Conservation (phyloP, 1,140 invertebrate species). For the Lerema accius region DNA sequence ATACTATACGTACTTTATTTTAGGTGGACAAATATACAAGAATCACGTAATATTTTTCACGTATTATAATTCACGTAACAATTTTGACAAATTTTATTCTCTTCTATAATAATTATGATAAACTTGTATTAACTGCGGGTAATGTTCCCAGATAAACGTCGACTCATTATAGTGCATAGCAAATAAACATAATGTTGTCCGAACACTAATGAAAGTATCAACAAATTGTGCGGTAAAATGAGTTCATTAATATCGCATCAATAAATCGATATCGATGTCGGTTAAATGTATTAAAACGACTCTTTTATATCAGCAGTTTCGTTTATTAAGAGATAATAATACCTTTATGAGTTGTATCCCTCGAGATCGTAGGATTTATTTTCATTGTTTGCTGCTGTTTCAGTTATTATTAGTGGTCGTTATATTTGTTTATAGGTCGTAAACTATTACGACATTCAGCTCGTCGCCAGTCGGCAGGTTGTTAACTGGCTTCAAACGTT, state of each 20-base stretch:
- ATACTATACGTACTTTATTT: too few relatives aligned
- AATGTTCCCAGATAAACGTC: conserved; percentile 9
- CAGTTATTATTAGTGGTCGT: conserved; percentile 80
- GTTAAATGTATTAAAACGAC: conserved; percentile 71
- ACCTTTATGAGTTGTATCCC: conserved; percentile 76
- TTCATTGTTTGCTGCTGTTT: conserved; percentile 77
- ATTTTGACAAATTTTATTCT: too few relatives aligned
- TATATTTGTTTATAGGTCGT: conserved; percentile 79
- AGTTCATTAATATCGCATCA: conserved; percentile 61
- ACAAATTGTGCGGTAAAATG: conserved; percentile 50
- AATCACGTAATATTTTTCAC: too few relatives aligned
- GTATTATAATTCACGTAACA: too few relatives aligned
- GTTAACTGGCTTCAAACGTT: conserved; percentile 73
- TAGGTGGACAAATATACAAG: too few relatives aligned
- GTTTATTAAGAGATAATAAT: conserved; percentile 81
- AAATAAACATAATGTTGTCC: conserved; percentile 36
- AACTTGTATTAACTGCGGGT: not conserved
- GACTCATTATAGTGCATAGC: conserved; percentile 27
- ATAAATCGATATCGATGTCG: conserved; percentile 53
- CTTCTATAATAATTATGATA: too few relatives aligned
- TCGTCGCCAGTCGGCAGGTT: conserved; percentile 72
- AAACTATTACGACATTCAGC: conserved; percentile 74
- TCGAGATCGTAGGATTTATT: conserved; percentile 69
- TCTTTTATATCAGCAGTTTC: conserved; percentile 72
- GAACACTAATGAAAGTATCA: conserved; percentile 36